phyloP scores from a whole-genome alignment of 2,888 invertebrate species.

The Rhaphigaster nebulosa region DNA sequence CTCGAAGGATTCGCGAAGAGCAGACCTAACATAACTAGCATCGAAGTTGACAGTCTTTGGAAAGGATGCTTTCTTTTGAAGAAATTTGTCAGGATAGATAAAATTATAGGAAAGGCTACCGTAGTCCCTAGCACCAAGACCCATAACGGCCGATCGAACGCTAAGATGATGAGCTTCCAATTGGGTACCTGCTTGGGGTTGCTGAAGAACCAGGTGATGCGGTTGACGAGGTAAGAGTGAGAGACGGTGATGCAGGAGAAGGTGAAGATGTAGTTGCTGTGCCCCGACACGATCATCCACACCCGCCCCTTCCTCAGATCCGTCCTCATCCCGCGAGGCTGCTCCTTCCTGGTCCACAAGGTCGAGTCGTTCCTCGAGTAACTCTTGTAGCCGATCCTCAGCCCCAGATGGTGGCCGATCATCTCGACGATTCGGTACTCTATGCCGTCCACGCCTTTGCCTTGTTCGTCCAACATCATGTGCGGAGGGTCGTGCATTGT shows the following conservation, averaged over 20 bases:
- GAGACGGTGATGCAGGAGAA: neutral
- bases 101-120: neutral
- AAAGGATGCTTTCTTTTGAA: neutral
- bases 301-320: neutral
- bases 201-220: conserved; percentile 31
- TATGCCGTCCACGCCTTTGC: neutral
- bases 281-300: neutral
- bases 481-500: neutral
- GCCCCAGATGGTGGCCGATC: neutral
- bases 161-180: neutral
- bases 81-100: neutral
- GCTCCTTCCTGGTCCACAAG: neutral
- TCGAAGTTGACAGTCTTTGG: neutral
- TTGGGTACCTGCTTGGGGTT: neutral
- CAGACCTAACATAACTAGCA: neutral
- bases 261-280: neutral
- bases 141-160: neutral
- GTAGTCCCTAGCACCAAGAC: neutral
- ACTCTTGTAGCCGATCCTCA: neutral
- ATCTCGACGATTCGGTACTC: neutral
- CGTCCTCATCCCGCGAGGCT: neutral
- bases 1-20: neutral
- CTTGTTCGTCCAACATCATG: neutral
- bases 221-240: neutral
- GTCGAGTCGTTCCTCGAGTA: neutral